Evolutionary conservation across 2,113 vertebrate species (phyloP), one percentile per base, ranked within the genome.

Genomic region (Nibea coibor): DNA sequence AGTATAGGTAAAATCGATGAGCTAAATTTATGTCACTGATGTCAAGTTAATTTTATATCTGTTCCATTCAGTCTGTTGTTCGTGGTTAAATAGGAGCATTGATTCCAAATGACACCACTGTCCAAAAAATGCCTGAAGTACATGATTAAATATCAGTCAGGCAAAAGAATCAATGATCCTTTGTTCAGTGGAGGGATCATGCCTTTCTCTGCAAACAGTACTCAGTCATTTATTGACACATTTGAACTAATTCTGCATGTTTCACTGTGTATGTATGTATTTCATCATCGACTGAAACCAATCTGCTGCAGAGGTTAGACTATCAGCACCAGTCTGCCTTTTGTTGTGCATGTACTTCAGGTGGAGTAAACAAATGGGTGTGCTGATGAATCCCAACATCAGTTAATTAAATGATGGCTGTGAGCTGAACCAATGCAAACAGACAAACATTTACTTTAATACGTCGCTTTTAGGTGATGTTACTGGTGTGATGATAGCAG

Each of bases 1-100:
- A 26, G 1, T 26, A 26, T 26, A 26, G 24, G 14, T 64, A 45
- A 77, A 81, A 81, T 77, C 61, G 42, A 72, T 67, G 39, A 17
- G 51, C 14, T 19, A 2, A 6, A 39, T 14, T 26, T 0, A 3
- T 48, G 17, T 68, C 4, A 48, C 24, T 69, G n/a, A 7, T 48
- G 24, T 48, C 0, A 0, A 16, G n/a, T 57, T 28, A 0, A 35
- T 28, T 58, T 51, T 45, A 1, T 62, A 56, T 78, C 12, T 22
- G 3, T 35, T 56, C 35, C 16, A 10, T 53, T 63, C 9, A 43
- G 39, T 68, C 53, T n/a, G 43, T 45, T 80, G 19, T 50, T 67
- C 14, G 10, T 19, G 6, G 10, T 56, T 43, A 50, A 74, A 62
- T 35, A n/a, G 58, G 14, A 15, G 0, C 39, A 77, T 85, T 62